Evolutionary conservation across 2,888 invertebrate species (phyloP), one percentile per base, ranked within the genome.

Genomic region (Phrixothrix hirtus): DNA sequence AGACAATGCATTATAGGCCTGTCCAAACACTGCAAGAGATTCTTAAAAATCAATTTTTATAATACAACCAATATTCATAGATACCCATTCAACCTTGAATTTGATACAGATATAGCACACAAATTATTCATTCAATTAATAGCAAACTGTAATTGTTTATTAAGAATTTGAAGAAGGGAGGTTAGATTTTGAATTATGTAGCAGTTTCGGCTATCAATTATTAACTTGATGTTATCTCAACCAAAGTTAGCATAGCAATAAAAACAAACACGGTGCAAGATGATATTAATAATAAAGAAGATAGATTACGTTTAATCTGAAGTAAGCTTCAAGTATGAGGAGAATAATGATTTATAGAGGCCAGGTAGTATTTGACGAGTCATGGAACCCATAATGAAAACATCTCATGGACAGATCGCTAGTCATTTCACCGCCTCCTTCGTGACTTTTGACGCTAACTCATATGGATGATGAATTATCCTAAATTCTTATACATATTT

Each of bases 371-470:
- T 74, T 73, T 69, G 73, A 72, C 74, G 69, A 75, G 75, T 75
- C 75, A 75, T 71, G 74, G 74, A 74, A 69, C 74, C 73, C 72
- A 74, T 75, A 75, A 75, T 75, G 74, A 75, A 75, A 75, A 75
- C 75, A 75, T 75, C 75, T 75, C 71, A 70, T 69, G 70, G 74
- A 75, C 74, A 74, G 74, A 74, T 75, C 74, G 75, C 75, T 73
- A 75, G 75, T 75, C 74, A 75, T 71, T 75, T 74, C 74, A 72
- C 75, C 75, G 75, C 75, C 75, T 75, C 66, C 69, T 73, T 74
- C 75, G 75, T 75, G 74, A 75, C 75, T 75, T 75, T 75, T 75
- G 73, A 75, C 75, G 75, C 75, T 73, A 72, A 73, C 72, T 66
- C 68, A 60, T 60, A 63, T 58, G 65, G 71, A 73, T 74, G 74